phyloP scores from a whole-genome alignment of 2,888 invertebrate genomes.

The Laspeyria flexula region DNA sequence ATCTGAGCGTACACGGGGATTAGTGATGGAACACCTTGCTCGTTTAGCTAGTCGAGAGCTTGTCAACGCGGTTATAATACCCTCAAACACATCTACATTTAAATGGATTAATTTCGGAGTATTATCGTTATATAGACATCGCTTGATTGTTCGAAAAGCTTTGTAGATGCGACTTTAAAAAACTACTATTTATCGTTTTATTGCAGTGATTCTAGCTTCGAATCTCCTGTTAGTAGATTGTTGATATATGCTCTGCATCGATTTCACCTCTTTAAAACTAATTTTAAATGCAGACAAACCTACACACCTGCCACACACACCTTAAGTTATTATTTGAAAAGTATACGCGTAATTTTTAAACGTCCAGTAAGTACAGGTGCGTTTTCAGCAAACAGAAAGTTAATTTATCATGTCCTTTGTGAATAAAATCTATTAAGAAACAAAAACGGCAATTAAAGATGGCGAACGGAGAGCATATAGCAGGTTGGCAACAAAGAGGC shows the following conservation, averaged over 20 bases:
- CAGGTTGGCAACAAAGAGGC: conserved; percentile 52
- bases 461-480: conserved; percentile 24
- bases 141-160: conserved; percentile 8
- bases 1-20: conserved; percentile 62
- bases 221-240: no score
- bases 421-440: conserved; percentile 33
- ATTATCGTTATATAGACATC: conserved; percentile 39
- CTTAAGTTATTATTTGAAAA: no score
- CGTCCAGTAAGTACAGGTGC: conserved; percentile 2
- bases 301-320: no score
- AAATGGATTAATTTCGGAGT: conserved; percentile 68
- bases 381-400: background rate
- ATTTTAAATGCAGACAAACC: no score
- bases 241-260: no score
- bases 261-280: no score
- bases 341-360: no score
- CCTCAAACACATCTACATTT: conserved; percentile 65
- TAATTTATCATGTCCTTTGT: conserved; percentile 30
- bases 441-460: conserved; percentile 40
- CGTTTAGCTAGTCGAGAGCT: conserved; percentile 65
- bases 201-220: no score
- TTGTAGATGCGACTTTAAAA: no score
- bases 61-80: conserved; percentile 76
- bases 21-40: conserved; percentile 73
- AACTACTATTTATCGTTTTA: no score